Conservation (phyloP, 1,140 invertebrate genomes). For the Cydia amplana region DNA sequence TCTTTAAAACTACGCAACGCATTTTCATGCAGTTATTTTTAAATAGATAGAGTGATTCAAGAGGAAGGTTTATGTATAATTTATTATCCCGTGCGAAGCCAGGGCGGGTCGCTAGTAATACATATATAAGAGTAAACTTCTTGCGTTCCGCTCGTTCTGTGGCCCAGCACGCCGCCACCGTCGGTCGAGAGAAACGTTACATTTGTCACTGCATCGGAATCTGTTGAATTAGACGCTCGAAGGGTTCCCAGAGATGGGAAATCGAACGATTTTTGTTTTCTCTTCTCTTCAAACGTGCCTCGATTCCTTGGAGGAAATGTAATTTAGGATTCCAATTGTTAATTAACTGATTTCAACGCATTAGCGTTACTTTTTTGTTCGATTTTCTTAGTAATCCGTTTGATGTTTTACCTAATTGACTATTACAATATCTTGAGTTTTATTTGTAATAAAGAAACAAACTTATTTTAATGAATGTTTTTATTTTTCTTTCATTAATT, state of each 20-base stretch:
- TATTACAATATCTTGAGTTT: no score
- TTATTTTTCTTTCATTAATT: no score
- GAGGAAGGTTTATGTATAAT: no score
- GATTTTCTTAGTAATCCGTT: neutral
- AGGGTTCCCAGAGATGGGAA: conserved; percentile 44
- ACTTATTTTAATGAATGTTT: no score
- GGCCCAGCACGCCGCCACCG: conserved; percentile 40
- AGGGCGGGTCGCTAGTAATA: no score
- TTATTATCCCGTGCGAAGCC: no score
- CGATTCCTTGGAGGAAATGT: conserved; percentile 2
- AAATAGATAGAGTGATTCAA: no score
- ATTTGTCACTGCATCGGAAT: conserved; percentile 74
- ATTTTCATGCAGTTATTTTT: no score
- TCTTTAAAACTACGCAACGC: no score
- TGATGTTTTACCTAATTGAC: neutral
- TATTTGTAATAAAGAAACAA: no score
- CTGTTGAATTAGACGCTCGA: conserved; percentile 69
- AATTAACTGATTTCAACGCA: conserved; percentile 19
- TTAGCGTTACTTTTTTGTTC: neutral
- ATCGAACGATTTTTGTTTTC: conserved; percentile 43
- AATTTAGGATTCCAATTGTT: conserved; percentile 9
- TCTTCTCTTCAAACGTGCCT: conserved; percentile 39
- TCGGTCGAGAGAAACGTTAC: conserved; percentile 59
- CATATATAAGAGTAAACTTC: no score
- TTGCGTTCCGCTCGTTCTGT: conserved; percentile 34